Conservation (phyloP, 2,888 invertebrate genomes). For the Allacma fusca region DNA sequence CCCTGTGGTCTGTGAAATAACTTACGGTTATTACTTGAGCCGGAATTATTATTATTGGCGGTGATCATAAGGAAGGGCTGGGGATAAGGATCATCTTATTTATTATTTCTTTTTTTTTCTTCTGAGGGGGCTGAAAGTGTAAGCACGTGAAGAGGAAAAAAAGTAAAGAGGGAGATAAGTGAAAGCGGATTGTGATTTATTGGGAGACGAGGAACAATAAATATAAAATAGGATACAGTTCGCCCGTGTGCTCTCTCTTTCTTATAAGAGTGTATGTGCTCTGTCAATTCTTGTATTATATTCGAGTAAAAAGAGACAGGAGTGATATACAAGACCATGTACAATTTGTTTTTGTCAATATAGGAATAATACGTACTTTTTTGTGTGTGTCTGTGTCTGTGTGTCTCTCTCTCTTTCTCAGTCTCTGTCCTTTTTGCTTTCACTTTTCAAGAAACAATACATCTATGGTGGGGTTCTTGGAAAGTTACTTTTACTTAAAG, state of each 20-base stretch:
- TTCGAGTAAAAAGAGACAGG: background rate
- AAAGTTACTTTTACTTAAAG: background rate
- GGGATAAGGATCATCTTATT: constrained; percentile 1
- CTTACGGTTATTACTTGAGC: background rate
- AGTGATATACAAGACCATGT: constrained; percentile 8
- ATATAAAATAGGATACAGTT: background rate
- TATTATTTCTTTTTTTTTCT: background rate
- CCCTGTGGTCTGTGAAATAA: background rate
- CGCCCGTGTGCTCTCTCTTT: background rate
- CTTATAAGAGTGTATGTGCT: background rate
- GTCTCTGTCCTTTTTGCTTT: too few species aligned
- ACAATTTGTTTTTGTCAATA: constrained; percentile 14
- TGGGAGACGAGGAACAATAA: constrained; percentile 2
- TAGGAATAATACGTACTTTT: background rate
- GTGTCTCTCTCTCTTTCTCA: too few species aligned
- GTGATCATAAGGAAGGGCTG: background rate
- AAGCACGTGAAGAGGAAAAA: background rate
- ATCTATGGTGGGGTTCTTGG: too few species aligned
- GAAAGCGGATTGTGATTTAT: constrained; percentile 16
- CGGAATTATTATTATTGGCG: background rate
- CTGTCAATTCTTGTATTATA: background rate
- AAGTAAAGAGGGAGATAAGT: background rate
- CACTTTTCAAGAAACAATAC: too few species aligned
- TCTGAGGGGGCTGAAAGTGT: background rate
- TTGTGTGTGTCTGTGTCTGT: too few species aligned